These are phyloP conservation scores for Eumeta japonica DNA, from an alignment of 1,140 invertebrate species.

Conservation along the genomic window DNA sequence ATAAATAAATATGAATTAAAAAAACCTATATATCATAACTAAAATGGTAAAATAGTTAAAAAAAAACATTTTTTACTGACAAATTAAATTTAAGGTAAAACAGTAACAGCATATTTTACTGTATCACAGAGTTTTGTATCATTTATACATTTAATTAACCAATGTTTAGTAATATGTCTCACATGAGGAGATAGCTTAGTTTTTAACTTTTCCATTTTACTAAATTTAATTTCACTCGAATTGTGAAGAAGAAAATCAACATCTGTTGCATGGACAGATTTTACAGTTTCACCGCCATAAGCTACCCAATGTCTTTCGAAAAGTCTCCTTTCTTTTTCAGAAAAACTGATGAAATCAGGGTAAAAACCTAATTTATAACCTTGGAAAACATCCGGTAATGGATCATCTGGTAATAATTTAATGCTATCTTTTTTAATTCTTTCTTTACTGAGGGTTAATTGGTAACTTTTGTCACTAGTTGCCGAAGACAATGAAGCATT, in stretches of 20 bases:
- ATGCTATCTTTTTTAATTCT: constrained; percentile 12
- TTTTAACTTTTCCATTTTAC: constrained; percentile 34
- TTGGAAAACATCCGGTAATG: constrained; percentile 41
- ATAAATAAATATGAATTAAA: no score
- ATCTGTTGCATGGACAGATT: constrained; percentile 31
- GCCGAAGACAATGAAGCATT: no score
- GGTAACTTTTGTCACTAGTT: constrained; percentile 10
- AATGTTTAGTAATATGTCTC: constrained; percentile 53
- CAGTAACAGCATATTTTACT: constrained; percentile 1
- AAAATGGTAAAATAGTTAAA: no score
- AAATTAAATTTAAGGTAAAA: neutral
- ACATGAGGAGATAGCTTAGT: constrained; percentile 33
- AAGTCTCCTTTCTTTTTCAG: constrained; percentile 29
- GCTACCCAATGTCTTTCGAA: constrained; percentile 57
- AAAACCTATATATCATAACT: no score
- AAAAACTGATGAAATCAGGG: constrained; percentile 42
- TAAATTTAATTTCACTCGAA: constrained; percentile 31
- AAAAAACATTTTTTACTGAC: no score
- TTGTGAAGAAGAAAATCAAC: constrained; percentile 56
- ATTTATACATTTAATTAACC: constrained; percentile 55
- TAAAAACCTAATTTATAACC: constrained; percentile 41
- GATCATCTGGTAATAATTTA: constrained; percentile 26
- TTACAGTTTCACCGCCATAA: constrained; percentile 50
- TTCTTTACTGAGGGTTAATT: no score
- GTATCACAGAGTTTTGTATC: constrained; percentile 43